These are phyloP conservation scores for Tethea ocularis DNA, from an alignment of 2,888 invertebrate species.

Conservation along the genomic window DNA sequence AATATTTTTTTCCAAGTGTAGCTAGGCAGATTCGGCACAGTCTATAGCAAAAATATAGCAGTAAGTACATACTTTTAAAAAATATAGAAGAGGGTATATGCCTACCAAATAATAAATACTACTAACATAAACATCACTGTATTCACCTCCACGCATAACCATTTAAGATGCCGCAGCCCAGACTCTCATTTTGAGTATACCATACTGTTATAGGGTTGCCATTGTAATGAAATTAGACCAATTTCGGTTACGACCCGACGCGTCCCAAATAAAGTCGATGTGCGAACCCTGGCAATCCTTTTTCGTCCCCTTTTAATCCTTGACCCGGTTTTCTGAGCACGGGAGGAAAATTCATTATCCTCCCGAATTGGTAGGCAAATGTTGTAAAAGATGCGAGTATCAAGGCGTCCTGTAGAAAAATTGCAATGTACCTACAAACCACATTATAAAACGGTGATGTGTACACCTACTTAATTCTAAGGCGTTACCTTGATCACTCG, in stretches of 20 bases:
- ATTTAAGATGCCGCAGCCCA: conserved; percentile 1
- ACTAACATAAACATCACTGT: not conserved
- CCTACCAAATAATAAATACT: not conserved
- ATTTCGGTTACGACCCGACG: conserved; percentile 16
- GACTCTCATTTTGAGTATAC: not conserved
- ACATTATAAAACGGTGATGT: too few species aligned
- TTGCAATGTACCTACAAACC: too few species aligned
- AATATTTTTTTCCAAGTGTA: too few species aligned
- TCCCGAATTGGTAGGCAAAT: conserved; percentile 8
- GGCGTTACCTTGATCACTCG: too few species aligned
- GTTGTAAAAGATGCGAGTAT: conserved; percentile 6
- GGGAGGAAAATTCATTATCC: conserved; percentile 15
- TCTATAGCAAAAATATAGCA: too few species aligned
- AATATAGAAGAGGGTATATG: too few species aligned
- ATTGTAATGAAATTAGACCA: conserved; percentile 31
- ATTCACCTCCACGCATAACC: not conserved
- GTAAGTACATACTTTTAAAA: too few species aligned
- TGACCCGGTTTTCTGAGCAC: conserved; percentile 32
- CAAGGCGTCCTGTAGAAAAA: not conserved
- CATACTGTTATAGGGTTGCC: conserved; percentile 14
- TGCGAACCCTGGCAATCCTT: conserved; percentile 19
- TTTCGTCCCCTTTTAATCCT: conserved; percentile 29
- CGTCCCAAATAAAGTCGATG: not conserved
- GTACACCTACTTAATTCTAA: too few species aligned
- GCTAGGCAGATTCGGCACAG: too few species aligned